Percentiles rank a stretch among this genome's conserved stretches.
Evolutionary conservation across 2,113 vertebrate species (phyloP).

Genomic region (Lontra canadensis): DNA sequence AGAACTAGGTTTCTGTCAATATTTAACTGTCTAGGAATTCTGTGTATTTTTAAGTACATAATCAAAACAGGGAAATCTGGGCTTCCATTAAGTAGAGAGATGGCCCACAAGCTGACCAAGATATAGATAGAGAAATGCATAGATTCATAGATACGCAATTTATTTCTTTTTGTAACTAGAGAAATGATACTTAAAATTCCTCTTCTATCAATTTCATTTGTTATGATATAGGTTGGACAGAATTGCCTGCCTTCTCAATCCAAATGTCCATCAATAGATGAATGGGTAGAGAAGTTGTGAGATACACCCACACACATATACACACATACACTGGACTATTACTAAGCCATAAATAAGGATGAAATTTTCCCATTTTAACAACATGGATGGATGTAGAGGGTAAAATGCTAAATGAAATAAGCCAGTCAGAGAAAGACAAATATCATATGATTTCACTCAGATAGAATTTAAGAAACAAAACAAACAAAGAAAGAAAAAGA

Average conservation of each 20-base stretch:
- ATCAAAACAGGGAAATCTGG: neutral
- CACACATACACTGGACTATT: neutral
- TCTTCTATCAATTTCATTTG: neutral
- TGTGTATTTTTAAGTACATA: neutral
- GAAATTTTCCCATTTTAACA: neutral
- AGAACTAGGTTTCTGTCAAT: neutral
- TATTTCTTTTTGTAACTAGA: neutral
- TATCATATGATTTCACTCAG: neutral
- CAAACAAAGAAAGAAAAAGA: neutral
- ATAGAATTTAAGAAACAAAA: neutral
- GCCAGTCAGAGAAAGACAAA: neutral
- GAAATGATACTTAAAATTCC: neutral
- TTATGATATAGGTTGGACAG: neutral
- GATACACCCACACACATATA: neutral
- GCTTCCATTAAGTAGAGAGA: neutral
- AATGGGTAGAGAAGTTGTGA: neutral
- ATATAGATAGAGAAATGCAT: neutral
- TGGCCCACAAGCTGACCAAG: neutral
- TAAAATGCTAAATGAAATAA: neutral
- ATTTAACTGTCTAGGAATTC: neutral
- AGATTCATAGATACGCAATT: neutral
- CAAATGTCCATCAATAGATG: neutral
- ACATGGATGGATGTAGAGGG: neutral
- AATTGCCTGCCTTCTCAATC: neutral
- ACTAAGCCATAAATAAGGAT: neutral